Percentiles rank a stretch among this genome's conserved stretches.
Conservation (phyloP, 1,140 invertebrate species). For the Ceratosolen solmsi region DNA sequence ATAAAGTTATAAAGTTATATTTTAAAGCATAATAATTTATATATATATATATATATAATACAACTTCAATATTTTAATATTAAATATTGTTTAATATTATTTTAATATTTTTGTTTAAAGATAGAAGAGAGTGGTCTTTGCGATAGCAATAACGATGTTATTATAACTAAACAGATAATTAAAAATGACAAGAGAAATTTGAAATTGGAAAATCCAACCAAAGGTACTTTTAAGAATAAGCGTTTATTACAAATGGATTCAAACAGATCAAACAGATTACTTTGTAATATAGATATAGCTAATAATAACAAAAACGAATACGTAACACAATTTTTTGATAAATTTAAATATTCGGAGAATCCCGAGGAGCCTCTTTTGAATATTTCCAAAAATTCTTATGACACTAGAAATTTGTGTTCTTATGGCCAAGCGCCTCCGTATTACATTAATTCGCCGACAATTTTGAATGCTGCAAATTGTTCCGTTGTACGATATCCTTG, state of each 20-base stretch:
- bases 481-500: constrained; percentile 35
- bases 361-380: constrained; percentile 41
- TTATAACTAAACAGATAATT: constrained; percentile 47
- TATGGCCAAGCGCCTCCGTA: background rate
- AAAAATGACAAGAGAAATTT: constrained; percentile 10
- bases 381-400: constrained; percentile 32
- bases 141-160: constrained; percentile 52
- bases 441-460: background rate
- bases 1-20: too few relatives aligned
- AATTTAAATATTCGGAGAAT: constrained; percentile 23
- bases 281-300: background rate
- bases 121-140: constrained; percentile 55
- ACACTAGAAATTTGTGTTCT: background rate
- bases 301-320: background rate
- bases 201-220: background rate
- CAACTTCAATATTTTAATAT: too few relatives aligned
- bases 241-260: background rate
- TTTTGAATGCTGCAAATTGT: constrained; percentile 25
- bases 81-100: too few relatives aligned
- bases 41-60: too few relatives aligned
- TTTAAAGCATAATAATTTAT: too few relatives aligned
- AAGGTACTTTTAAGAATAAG: background rate
- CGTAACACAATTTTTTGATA: constrained; percentile 20
- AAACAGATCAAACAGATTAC: background rate
- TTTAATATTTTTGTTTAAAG: constrained; percentile 51